A percentile compares a stretch with the other conserved stretches of the same genome.
These are phyloP conservation scores for Lydus trimaculatus DNA, from an alignment of 2,888 invertebrate species.

Conservation along the genomic window DNA sequence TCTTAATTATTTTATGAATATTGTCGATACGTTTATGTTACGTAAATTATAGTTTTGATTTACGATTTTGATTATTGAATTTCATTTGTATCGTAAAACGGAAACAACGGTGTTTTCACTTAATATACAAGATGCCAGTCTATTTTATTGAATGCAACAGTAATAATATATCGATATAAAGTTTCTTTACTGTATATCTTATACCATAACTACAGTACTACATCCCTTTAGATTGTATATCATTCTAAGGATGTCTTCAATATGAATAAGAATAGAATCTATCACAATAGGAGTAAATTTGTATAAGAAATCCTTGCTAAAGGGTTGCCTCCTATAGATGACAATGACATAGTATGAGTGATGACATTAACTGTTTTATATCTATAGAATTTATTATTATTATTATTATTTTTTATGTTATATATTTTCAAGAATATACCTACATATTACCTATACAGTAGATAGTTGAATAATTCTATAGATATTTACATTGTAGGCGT, in stretches of 20 bases:
- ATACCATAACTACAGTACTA: slow-evolving; percentile 39
- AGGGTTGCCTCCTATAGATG: slow-evolving; percentile 39
- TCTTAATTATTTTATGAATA: no score
- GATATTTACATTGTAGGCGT: slow-evolving; percentile 12
- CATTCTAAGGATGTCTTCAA: slow-evolving; percentile 45
- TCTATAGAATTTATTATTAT: slow-evolving; percentile 10
- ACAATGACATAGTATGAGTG: slow-evolving; percentile 49
- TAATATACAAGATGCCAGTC: slow-evolving; percentile 15
- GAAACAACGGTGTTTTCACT: slow-evolving; percentile 27
- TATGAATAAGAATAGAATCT: slow-evolving; percentile 51
- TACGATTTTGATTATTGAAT: neutral
- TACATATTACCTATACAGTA: no score
- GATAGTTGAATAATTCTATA: slow-evolving; percentile 8
- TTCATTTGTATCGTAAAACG: slow-evolving; percentile 24
- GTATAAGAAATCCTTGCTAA: slow-evolving; percentile 49
- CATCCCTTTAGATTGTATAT: slow-evolving; percentile 38
- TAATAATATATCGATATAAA: slow-evolving; percentile 42
- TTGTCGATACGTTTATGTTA: neutral
- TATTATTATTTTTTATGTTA: slow-evolving; percentile 4
- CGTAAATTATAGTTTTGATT: neutral
- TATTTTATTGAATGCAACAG: slow-evolving; percentile 37
- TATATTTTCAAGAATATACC: neutral
- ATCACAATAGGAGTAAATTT: slow-evolving; percentile 54
- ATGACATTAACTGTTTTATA: slow-evolving; percentile 46
- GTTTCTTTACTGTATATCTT: slow-evolving; percentile 43